Evolutionary conservation across 2,797 vertebrate genomes (phyloP).

Genomic region (Neosalanx taihuensis): DNA sequence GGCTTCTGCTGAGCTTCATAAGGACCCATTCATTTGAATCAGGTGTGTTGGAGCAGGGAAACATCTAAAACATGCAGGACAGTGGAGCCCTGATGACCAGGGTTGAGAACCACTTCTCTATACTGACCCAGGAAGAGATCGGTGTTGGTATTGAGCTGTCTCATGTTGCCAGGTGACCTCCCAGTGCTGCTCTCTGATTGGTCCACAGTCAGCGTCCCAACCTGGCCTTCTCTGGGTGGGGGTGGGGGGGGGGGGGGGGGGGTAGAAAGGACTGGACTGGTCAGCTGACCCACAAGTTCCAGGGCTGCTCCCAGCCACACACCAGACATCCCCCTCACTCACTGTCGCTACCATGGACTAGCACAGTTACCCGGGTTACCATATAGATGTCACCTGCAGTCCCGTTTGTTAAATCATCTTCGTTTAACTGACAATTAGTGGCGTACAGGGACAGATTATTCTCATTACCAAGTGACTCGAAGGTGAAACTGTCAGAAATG

Average conservation of each 20-base stretch:
- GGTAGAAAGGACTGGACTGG: too few species aligned
- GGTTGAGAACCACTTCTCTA: too few species aligned
- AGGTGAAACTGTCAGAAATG: not conserved
- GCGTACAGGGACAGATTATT: not conserved
- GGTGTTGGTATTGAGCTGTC: slow-evolving; percentile 78
- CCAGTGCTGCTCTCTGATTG: slow-evolving; percentile 78
- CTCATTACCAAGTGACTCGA: not conserved
- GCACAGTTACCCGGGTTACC: not conserved
- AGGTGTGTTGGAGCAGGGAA: too few species aligned
- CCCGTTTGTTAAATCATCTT: not conserved
- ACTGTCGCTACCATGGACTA: not conserved
- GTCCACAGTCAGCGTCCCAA: slow-evolving; percentile 79
- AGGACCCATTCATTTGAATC: too few species aligned
- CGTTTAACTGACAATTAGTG: not conserved
- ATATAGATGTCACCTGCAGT: not conserved
- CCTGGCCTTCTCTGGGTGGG: slow-evolving; percentile 77
- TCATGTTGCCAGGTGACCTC: slow-evolving; percentile 80
- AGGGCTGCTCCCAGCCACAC: not conserved
- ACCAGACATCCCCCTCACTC: too few species aligned
- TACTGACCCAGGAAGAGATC: slow-evolving; percentile 76
- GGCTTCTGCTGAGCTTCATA: too few species aligned
- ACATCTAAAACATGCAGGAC: too few species aligned
- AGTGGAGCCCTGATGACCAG: too few species aligned
- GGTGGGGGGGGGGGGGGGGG: slow-evolving; percentile 22
- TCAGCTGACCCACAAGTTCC: too few species aligned